These are phyloP conservation scores for Lontra canadensis DNA, from an alignment of 2,113 vertebrate genomes.

Conservation along the genomic window DNA sequence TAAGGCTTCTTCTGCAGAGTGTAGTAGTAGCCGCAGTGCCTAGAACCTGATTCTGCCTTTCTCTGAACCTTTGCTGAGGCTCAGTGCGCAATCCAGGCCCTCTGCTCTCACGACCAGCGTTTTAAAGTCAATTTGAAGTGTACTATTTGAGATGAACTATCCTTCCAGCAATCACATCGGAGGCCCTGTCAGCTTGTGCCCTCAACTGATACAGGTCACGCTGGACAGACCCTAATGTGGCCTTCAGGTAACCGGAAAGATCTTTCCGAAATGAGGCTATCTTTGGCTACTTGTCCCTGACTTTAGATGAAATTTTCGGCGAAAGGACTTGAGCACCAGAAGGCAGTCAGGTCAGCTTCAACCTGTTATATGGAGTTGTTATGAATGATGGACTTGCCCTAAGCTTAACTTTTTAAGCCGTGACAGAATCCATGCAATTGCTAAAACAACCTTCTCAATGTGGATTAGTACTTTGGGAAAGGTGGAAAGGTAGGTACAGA, in stretches of 20 bases:
- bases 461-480: background rate
- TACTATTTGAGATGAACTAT: background rate
- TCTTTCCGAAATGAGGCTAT: background rate
- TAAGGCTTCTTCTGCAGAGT: too few relatives aligned
- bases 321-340: background rate
- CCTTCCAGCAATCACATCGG: background rate
- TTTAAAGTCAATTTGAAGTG: background rate
- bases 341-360: background rate
- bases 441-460: background rate
- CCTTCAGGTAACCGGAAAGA: background rate
- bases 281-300: background rate
- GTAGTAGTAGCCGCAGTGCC: fast-evolving
- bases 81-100: fast-evolving
- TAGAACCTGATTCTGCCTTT: fast-evolving
- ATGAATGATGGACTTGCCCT: background rate
- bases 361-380: background rate
- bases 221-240: background rate
- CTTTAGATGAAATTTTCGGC: background rate
- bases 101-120: background rate
- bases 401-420: background rate
- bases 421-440: background rate
- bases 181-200: background rate
- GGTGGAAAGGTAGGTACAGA: background rate
- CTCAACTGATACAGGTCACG: background rate
- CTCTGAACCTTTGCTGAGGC: fast-evolving